Conservation (phyloP, 1,140 invertebrate genomes). For the Drosophila burlai region DNA sequence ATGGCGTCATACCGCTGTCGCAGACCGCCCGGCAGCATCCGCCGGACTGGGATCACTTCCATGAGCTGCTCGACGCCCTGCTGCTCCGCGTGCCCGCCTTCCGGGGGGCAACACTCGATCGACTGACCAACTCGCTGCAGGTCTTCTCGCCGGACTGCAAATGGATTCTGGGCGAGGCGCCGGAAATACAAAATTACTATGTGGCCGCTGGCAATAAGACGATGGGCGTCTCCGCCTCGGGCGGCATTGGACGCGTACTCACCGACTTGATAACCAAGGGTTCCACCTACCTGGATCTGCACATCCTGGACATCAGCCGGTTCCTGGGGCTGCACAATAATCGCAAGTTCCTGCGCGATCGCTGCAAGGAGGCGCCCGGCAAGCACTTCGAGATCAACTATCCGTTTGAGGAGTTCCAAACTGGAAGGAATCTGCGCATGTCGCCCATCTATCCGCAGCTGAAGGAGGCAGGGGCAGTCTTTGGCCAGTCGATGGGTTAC, state of each 20-base stretch:
- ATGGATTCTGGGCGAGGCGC: conserved; percentile 96
- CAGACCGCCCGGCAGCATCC: conserved; percentile 88
- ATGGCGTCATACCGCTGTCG: conserved; percentile 88
- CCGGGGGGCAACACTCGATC: conserved; percentile 89
- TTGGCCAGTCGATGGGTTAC: conserved; percentile 99
- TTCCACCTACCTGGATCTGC: conserved; percentile 93
- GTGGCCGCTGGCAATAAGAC: conserved; percentile 98
- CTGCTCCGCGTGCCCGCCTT: conserved; percentile 93
- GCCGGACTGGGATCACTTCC: conserved; percentile 98
- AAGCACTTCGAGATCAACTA: conserved; percentile 94
- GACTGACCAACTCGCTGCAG: conserved; percentile 95
- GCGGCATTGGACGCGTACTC: conserved; percentile 96
- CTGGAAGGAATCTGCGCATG: conserved; percentile 96
- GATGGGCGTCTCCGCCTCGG: conserved; percentile 95
- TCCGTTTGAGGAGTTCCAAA: conserved; percentile 94
- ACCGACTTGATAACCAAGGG: conserved; percentile 96
- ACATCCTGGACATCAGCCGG: conserved; percentile 95
- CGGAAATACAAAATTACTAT: conserved; percentile 97
- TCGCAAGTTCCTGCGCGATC: conserved; percentile 95
- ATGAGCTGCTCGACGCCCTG: conserved; percentile 94
- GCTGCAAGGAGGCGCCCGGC: conserved; percentile 97
- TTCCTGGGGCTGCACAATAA: conserved; percentile 99
- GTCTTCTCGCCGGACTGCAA: conserved; percentile 97
- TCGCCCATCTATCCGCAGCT: conserved; percentile 98
- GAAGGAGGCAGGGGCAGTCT: conserved; percentile 96